These are phyloP conservation scores for Cuculus canorus DNA, from an alignment of 2,797 vertebrate genomes.

Conservation along the genomic window DNA sequence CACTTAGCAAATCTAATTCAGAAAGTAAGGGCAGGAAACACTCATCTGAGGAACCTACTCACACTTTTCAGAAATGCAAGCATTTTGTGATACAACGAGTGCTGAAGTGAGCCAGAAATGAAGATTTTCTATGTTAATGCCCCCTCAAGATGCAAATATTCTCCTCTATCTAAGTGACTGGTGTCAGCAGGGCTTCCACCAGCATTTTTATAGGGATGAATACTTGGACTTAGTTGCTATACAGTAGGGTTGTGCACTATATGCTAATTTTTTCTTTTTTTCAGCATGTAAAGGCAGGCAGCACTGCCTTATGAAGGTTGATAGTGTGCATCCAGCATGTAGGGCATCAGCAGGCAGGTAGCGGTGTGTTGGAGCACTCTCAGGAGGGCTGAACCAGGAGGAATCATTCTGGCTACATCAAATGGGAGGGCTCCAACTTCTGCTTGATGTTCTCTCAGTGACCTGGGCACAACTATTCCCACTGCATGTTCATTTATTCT, in stretches of 20 bases:
- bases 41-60: background rate
- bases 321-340: background rate
- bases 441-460: background rate
- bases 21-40: background rate
- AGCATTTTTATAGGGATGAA: background rate
- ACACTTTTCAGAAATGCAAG: background rate
- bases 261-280: background rate
- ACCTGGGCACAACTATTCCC: background rate
- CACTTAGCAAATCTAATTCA: background rate
- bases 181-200: background rate
- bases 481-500: background rate
- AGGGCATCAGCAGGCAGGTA: accelerated
- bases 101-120: background rate
- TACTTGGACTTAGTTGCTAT: background rate
- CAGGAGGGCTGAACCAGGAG: background rate
- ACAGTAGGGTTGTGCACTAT: background rate
- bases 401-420: background rate
- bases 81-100: background rate
- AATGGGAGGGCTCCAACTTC: background rate
- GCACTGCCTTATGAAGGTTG: background rate
- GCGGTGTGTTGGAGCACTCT: background rate
- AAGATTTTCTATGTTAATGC: background rate
- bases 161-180: background rate
- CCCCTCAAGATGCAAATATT: background rate
- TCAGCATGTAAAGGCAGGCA: background rate